Evolutionary conservation across 2,113 vertebrate genomes (phyloP), one percentile per base, ranked within the genome.

Genomic region (Hemichromis elongatus): DNA sequence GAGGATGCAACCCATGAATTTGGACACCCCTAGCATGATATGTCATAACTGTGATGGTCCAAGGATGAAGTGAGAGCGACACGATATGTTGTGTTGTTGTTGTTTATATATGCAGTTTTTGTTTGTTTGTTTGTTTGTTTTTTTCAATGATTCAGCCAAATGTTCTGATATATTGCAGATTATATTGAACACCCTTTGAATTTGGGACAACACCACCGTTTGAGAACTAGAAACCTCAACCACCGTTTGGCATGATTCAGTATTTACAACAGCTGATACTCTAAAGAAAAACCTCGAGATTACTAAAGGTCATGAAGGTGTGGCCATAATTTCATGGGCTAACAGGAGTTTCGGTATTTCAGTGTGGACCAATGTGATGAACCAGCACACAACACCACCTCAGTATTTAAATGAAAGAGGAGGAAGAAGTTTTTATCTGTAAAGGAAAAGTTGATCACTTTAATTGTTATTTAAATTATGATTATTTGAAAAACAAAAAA

Each of bases 91-190:
- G 24, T 19, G 68, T 47, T 73, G 13, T 50, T 50, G 61, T 40
- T 14, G 61, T 66, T 47, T 47, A 45, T 73, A 73, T 47, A 6
- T 45, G 21, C 66, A 4, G 37, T 70, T 70, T 0, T 45, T 14
- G 59, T 37, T 63, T 63, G 33, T 0, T 13, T 63, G 59, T 0
- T 1, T 37, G 33, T 4, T n/a, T n/a, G 4, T 30, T 63, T 63
- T 63, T 37, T 19, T 66, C n/a, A 68, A 4, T 42, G 63, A 68
- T 16, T 24, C 42, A 19, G 3, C 14, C 24, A 11, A 47, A 47
- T 45, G 11, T 73, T 5, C 3, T 11, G 40, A 73, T 73, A 28
- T 50, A 53, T 73, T 47, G 4, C 42, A 47, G 40, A 70, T 18
- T 45, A 70, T 26, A 45, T 26, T 5, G 5, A 63, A 35, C 9